Percentiles rank a stretch among this genome's conserved stretches.
These are phyloP conservation scores for Cantharis rufa DNA, from an alignment of 2,888 invertebrate genomes.

Conservation along the genomic window DNA sequence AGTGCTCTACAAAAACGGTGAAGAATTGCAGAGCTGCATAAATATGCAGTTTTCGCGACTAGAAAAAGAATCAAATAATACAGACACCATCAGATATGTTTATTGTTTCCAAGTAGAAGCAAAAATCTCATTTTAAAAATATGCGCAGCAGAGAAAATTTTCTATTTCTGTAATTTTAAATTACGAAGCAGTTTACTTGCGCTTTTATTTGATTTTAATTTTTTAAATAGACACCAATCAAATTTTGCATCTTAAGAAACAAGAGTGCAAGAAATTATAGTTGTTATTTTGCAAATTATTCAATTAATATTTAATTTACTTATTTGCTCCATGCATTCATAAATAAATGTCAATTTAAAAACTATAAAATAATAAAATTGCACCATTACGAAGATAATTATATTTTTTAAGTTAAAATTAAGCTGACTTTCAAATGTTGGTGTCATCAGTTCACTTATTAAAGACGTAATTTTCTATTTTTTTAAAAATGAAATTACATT, in stretches of 20 bases:
- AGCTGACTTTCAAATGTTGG: background rate
- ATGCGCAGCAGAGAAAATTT: background rate
- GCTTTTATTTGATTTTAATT: background rate
- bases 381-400: background rate
- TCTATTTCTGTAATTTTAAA: background rate
- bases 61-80: slow-evolving; percentile 14
- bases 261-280: background rate
- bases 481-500: no score
- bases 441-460: no score
- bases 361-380: background rate
- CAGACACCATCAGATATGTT: slow-evolving; percentile 30
- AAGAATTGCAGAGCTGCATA: slow-evolving; percentile 28
- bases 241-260: background rate
- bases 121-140: background rate
- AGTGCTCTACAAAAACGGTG: slow-evolving; percentile 27
- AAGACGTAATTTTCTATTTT: no score
- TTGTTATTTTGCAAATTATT: background rate
- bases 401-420: background rate
- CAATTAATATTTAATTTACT: background rate
- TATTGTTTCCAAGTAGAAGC: slow-evolving; percentile 35
- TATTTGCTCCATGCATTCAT: background rate
- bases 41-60: slow-evolving; percentile 31
- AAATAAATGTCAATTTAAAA: background rate
- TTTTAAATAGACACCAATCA: background rate
- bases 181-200: background rate